Evolutionary conservation across 2,888 invertebrate species (phyloP).

Genomic region (Argyresthia albistria): DNA sequence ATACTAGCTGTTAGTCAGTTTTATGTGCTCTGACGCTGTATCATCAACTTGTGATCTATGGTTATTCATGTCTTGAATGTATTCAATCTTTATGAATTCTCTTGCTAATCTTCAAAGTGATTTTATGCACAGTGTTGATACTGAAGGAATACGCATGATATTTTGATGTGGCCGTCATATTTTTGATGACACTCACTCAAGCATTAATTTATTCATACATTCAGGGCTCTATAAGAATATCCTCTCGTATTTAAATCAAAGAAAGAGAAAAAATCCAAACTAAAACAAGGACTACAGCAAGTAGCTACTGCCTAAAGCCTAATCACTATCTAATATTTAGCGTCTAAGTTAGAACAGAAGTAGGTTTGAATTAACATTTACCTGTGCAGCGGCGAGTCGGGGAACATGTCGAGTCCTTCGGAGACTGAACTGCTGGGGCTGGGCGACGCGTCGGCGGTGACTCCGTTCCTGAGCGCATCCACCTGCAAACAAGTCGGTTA

Average conservation of each 20-base stretch:
- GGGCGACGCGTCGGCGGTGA: conserved; percentile 82
- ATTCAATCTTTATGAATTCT: no score
- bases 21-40: conserved; percentile 45
- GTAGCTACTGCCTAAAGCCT: background rate
- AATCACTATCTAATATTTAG: no score
- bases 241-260: no score
- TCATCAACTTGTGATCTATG: background rate
- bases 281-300: background rate
- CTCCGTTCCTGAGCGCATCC: conserved; percentile 71
- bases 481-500: conserved; percentile 32
- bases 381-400: conserved; percentile 90
- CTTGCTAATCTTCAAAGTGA: no score
- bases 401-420: conserved; percentile 91
- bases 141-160: background rate
- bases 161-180: background rate
- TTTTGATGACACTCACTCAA: background rate
- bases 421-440: conserved; percentile 93
- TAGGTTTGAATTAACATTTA: conserved; percentile 24
- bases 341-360: background rate
- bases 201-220: background rate
- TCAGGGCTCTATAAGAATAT: no score
- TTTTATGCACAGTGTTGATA: no score
- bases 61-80: no score
- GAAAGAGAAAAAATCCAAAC: no score
- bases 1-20: conserved; percentile 45